Evolutionary conservation across 2,888 invertebrate genomes (phyloP), one percentile per base, ranked within the genome.

Genomic region (Chouioia cunea): DNA sequence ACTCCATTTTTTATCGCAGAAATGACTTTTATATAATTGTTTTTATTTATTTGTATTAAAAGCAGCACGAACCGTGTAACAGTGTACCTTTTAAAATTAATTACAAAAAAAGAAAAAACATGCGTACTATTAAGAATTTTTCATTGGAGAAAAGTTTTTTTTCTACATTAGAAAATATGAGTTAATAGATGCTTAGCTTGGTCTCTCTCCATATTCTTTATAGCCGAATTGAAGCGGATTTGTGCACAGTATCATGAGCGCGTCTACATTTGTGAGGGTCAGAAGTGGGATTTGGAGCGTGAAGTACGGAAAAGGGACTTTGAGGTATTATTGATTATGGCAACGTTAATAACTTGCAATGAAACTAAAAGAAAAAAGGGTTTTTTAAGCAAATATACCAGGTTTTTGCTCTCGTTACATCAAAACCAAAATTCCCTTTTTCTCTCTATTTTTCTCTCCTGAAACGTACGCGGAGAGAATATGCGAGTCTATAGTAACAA

Each of bases 281-380:
- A 97, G 91, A 98, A 98, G 92, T 99, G 97, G 94, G 99, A 99
- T 94, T 96, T 99, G 95, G 99, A 99, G 93, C 94, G 95, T 91
- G 96, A 97, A 93, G 97, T 98, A 91, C 94, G 97, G 91, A 97
- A 96, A 92, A 97, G 97, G 93, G 98, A 98, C 91, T 97, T 94
- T 91, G 98, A 98, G 96, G 97, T 97, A 93, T 92, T 81, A 79
- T 77, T 76, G 65, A 57, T 65, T 47, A 65, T 70, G 69, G 59
- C 65, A 74, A 67, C 66, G 71, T 72, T 44, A 46, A 47, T 36
- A 50, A 14, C 14, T 44, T 44, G 52, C 44, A 71, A 63, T 62
- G 50, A 62, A 20, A 22, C 58, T 46, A 46, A 60, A 65, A 65
- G 47, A 71, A 69, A 67, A 65, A 50, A 63, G 63, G 73, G 73